Base-by-base conservation (phyloP, 2,888 invertebrate species). In the Lingula anatina region DNA sequence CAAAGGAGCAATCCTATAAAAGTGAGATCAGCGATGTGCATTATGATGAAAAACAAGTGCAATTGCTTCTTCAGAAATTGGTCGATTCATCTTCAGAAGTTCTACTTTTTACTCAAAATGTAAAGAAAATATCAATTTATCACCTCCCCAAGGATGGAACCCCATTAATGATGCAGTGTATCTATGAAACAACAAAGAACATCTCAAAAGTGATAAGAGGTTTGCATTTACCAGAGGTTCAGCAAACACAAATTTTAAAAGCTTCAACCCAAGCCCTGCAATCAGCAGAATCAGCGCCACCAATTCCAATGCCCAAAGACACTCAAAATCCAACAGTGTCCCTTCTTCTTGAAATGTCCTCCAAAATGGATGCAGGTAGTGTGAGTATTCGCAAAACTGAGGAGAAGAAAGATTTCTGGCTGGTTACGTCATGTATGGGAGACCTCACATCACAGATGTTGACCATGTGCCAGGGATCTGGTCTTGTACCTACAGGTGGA, bases 21-120 rank as follows among this genome's bases (percentile, higher is more conserved):
- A 73, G 72, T 53, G 61, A 66, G 37, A 70, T 74, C 24, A 65
- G 64, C 44, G 50, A 55, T 18, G 41, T 54, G 7, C 47, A 54
- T 37, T 73, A 71, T 47, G 50, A 61, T 28, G 27, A 52, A 21
- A 35, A 53, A 1, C 66, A 73, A 43, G 56, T 69, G 51, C 55
- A 50, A 26, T 39, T 52, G 1, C 55, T 73, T 31, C 56, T 74
- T 20, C 44, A 56, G 38, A 60, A 61, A 46, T 51, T 70, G 4
- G 48, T 60, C 18, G 47, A 65, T 35, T 52, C 57, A 12, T 62
- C 62, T 9, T 66, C 69, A 36, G 61, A 60, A 23, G 50, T 74
- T 28, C 53, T 74, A n/a, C 51, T 73, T 20, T 73, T 72, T 55
- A 70, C 70, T 3, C 73, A 73, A 50, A 66, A 65, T 55, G 63